Evolutionary conservation across 1,140 invertebrate genomes (phyloP), one percentile per base, ranked within the genome.

Genomic region (Drosophila grimshawi): DNA sequence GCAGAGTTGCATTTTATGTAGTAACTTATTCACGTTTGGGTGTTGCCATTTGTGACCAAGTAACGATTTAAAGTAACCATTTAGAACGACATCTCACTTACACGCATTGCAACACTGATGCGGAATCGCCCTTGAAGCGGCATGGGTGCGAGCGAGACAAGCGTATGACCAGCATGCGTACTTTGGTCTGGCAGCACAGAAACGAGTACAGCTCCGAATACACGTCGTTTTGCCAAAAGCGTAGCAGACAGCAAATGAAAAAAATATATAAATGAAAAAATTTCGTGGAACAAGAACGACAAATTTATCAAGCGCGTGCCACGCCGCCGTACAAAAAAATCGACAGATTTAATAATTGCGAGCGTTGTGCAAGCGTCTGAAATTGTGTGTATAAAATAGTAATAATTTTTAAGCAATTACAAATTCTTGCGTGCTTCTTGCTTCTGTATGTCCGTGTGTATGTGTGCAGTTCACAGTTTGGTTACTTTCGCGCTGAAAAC

Each of bases 171-270:
- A 52, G 27, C 64, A 66, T 81, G 75, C 85, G 85, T 70, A 89
- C 85, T 89, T 89, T 89, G 86, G 67, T 89, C 85, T 70, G 80
- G 75, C 59, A 74, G 64, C 76, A 82, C 68, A 88, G 73, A 85
- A 89, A 85, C 85, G 80, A 83, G 85, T 89, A 89, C 85, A 89
- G 85, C 85, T 89, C 76, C 85, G 81, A 81, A 86, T 89, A 89
- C 85, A 89, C 85, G 85, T 89, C 85, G 85, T 88, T 86, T 86
- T 86, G 83, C 80, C 76, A 86, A 86, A 86, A 86, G 81, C 78
- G 82, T 81, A 86, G 79, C 82, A 86, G 76, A 71, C 78, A 85
- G 81, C 83, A 67, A 88, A 89, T 81, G 79, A 81, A 85, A 86
- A 85, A 88, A 88, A 88, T 83, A 83, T 73, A 80, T 85, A 89